Evolutionary conservation across 2,888 invertebrate genomes (phyloP).

Genomic region (Cheilosia pagana): DNA sequence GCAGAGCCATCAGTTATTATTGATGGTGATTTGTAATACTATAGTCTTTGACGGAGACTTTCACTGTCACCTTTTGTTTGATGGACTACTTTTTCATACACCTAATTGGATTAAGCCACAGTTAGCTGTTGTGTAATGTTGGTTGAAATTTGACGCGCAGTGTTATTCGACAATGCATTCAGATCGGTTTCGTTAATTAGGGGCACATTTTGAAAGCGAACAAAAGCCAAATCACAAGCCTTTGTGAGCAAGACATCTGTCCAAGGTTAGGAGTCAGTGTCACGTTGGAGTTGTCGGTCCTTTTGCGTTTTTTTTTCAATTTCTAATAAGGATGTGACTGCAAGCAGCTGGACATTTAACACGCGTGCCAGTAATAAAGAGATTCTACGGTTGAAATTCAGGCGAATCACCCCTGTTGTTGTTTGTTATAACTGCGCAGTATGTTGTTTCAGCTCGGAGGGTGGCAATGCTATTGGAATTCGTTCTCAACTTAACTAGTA

Average conservation of each 20-base stretch:
- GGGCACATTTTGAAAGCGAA: not conserved
- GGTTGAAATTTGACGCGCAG: conserved; percentile 12
- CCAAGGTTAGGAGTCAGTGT: conserved; percentile 37
- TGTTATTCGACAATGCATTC: not conserved
- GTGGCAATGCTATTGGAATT: conserved; percentile 13
- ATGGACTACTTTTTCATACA: conserved; percentile 26
- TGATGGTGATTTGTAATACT: conserved; percentile 1
- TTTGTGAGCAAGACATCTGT: conserved; percentile 49
- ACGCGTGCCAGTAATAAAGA: conserved; percentile 64
- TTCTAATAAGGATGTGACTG: conserved; percentile 12
- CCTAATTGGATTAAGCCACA: conserved; percentile 47
- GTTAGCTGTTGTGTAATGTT: conserved; percentile 26
- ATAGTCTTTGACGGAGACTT: conserved; percentile 37
- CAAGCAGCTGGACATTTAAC: conserved; percentile 62
- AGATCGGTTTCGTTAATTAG: conserved; percentile 1
- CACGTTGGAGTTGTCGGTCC: not conserved
- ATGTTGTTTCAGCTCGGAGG: conserved; percentile 18
- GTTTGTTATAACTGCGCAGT: conserved; percentile 46
- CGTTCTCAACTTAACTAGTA: not conserved
- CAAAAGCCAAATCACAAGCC: not conserved
- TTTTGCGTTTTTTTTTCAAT: conserved; percentile 23
- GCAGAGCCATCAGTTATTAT: conserved; percentile 26
- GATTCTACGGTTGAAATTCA: conserved; percentile 17
- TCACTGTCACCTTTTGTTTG: conserved; percentile 59
- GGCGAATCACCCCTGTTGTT: conserved; percentile 41